Conservation (phyloP, 2,113 vertebrate genomes). For the Hiodon alosoides region DNA sequence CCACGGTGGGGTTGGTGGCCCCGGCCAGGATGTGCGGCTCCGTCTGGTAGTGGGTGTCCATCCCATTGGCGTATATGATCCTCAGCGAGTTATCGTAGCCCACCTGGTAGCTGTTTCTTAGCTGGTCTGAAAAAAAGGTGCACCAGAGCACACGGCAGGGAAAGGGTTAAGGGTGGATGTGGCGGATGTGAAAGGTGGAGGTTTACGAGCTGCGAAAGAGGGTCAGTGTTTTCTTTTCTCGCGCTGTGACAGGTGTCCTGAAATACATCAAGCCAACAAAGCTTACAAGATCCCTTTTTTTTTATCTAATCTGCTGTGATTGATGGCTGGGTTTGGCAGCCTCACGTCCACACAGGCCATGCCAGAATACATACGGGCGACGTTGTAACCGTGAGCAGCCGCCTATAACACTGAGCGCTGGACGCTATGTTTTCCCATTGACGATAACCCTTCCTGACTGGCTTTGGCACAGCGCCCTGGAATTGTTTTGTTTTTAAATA, state of each 20-base stretch:
- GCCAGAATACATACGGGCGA: background rate
- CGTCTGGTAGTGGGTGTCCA: slow-evolving; percentile 92
- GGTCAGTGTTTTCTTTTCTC: background rate
- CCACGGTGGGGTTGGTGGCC: slow-evolving; percentile 86
- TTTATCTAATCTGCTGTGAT: slow-evolving; percentile 10
- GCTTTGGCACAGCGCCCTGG: background rate
- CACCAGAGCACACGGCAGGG: slow-evolving; percentile 1
- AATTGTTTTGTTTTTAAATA: background rate
- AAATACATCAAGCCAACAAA: background rate
- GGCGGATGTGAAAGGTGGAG: slow-evolving; percentile 39
- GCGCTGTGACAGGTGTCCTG: slow-evolving; percentile 1
- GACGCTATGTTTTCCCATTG: background rate
- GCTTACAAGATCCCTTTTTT: background rate
- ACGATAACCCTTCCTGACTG: background rate
- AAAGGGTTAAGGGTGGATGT: background rate
- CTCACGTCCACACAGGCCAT: background rate
- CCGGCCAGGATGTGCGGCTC: slow-evolving; percentile 91
- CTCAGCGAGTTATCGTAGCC: slow-evolving; percentile 88
- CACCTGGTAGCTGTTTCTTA: slow-evolving; percentile 89
- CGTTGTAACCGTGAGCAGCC: too few relatives aligned
- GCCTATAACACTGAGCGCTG: too few relatives aligned
- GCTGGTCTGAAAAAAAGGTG: slow-evolving; percentile 71
- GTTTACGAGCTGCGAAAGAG: slow-evolving; percentile 6
- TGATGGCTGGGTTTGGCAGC: slow-evolving; percentile 10
- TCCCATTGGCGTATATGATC: slow-evolving; percentile 87